phyloP scores from a whole-genome alignment of 1,140 invertebrate genomes.

The Drosophila sproati region DNA sequence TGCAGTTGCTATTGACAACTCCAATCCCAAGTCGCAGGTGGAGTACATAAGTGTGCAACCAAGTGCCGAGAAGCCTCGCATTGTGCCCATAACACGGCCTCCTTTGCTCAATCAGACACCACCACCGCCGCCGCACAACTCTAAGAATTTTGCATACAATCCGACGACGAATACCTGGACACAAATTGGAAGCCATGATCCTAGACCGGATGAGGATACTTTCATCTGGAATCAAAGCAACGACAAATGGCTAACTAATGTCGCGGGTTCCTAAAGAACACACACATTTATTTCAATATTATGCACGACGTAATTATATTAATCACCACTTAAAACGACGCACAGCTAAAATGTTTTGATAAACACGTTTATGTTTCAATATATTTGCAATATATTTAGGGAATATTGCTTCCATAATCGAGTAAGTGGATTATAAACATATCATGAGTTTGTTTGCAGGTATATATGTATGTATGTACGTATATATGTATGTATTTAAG shows the following conservation, averaged over 20 bases:
- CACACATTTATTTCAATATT: neutral
- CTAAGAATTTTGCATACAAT: slow-evolving; percentile 73
- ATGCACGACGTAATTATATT: too few species aligned
- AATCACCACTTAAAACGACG: too few species aligned
- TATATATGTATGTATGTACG: neutral
- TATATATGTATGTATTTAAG: neutral
- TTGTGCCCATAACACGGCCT: slow-evolving; percentile 65
- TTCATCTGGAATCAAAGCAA: slow-evolving; percentile 79
- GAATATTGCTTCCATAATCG: too few species aligned
- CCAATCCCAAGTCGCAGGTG: slow-evolving; percentile 73
- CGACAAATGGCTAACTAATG: slow-evolving; percentile 78
- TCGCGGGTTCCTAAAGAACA: slow-evolving; percentile 78
- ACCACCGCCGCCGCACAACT: slow-evolving; percentile 52
- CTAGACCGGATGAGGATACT: slow-evolving; percentile 54
- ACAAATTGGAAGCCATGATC: slow-evolving; percentile 42
- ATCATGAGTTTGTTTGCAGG: neutral
- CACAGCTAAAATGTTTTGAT: too few species aligned
- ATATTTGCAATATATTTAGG: too few species aligned
- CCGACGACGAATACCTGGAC: slow-evolving; percentile 68
- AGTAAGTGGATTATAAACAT: too few species aligned
- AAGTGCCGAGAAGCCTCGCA: slow-evolving; percentile 38
- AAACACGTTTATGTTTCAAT: too few species aligned
- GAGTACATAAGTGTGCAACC: slow-evolving; percentile 61
- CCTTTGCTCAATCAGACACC: slow-evolving; percentile 62
- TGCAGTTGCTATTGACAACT: slow-evolving; percentile 31